Percentiles rank a stretch among this genome's conserved stretches.
Evolutionary conservation across 2,113 vertebrate genomes (phyloP).

Genomic region (Poeciliopsis occidentalis): DNA sequence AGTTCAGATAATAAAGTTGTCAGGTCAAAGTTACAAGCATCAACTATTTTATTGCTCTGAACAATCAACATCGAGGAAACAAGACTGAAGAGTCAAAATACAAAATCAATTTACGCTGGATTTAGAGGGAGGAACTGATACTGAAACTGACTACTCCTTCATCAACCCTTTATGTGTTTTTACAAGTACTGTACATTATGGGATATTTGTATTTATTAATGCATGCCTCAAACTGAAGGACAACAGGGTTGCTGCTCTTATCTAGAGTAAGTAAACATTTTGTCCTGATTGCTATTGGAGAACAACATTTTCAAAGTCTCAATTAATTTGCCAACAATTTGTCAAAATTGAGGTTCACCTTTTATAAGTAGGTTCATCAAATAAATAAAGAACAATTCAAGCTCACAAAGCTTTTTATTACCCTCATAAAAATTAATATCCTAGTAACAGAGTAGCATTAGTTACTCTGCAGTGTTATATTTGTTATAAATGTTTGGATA

Average conservation of each 20-base stretch:
- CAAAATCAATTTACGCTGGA: constrained; percentile 36
- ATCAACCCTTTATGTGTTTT: constrained; percentile 41
- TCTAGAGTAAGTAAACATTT: neutral
- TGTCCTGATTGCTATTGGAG: constrained; percentile 1
- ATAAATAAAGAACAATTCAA: neutral
- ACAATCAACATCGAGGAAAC: constrained; percentile 17
- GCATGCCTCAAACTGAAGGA: constrained; percentile 44
- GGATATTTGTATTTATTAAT: constrained; percentile 51
- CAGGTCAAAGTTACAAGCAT: constrained; percentile 29
- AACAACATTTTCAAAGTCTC: neutral
- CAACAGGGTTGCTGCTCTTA: constrained; percentile 37
- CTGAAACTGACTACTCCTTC: constrained; percentile 22
- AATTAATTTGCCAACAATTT: constrained; percentile 12
- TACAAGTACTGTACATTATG: constrained; percentile 37
- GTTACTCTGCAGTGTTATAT: constrained; percentile 1
- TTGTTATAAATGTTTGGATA: neutral
- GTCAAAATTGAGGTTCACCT: constrained; percentile 3
- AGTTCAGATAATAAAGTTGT: constrained; percentile 23
- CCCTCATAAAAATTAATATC: constrained; percentile 7
- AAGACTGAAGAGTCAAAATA: constrained; percentile 15
- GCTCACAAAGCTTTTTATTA: neutral
- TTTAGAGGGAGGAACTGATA: constrained; percentile 13
- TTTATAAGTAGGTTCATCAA: neutral
- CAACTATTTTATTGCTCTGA: constrained; percentile 23
- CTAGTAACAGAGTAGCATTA: neutral